Base-by-base conservation (phyloP, 64 coral and sea anemone species). In the Astreopora myriophthalma region DNA sequence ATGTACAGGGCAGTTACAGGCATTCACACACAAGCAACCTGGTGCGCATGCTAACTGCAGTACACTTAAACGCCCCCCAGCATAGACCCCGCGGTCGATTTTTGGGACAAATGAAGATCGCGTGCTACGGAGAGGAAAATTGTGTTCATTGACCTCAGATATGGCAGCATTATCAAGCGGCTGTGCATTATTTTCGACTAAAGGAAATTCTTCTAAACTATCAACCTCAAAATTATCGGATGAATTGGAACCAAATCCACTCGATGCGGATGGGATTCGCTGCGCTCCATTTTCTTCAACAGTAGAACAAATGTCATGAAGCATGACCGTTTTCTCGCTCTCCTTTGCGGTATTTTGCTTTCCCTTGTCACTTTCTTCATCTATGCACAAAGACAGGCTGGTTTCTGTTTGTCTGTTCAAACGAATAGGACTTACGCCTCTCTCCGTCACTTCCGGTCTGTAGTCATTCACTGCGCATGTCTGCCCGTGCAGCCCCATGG, bases 361-460 rank as follows among this genome's bases (percentile, higher is more conserved):
- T 14, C 16, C 20, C 1, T 17, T 37, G 3, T 37, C 31, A 20
- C 5, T 36, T 34, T 24, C 64, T 27, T 23, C 51, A 48, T 48
- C 14, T 68, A 48, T 8, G 28, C 79, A 29, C 37, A 34, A 52
- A 26, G 48, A 24, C 8, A 28, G 17, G 20, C 46, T 0, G 20
- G 51, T 26, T 60, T 30, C 7, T 24, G 26, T 20, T 17, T 32
- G 26, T 42, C 3, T 27, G 16, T 23, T 64, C 20, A 30, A 16
- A 16, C 65, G 71, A 38, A 93, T 87, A 9, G 91, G 95, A 74
- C 91, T 96, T 29, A 73, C 77, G 31, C 95, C 55, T 65, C 37
- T 84, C 34, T 96, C 87, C 67, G 26, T 62, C 26, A 91, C 58
- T 87, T 96, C 91, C 32, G 91, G 81, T 57, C 67, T 29, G n/a